Evolutionary conservation across 2,113 vertebrate genomes (phyloP).

Genomic region (Hydrochoerus hydrochaeris): DNA sequence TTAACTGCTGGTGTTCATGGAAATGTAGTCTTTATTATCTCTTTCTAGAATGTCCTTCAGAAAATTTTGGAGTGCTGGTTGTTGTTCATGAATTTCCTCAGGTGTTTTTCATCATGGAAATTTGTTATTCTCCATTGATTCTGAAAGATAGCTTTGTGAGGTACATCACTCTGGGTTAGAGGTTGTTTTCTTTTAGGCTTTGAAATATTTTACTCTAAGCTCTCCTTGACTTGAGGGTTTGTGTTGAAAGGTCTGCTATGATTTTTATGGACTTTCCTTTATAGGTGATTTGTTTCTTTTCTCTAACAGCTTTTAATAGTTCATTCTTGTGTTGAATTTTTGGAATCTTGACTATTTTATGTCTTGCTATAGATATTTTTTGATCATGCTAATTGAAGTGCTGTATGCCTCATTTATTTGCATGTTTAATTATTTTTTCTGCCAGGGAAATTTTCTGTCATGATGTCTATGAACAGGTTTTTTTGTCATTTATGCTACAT

Average conservation of each 20-base stretch:
- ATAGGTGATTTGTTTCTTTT: neutral
- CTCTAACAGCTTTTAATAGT: neutral
- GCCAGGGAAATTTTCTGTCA: neutral
- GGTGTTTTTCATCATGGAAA: neutral
- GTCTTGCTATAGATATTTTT: neutral
- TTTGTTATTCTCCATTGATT: neutral
- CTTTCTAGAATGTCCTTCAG: too few species aligned
- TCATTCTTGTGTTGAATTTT: neutral
- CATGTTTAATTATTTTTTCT: neutral
- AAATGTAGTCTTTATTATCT: neutral
- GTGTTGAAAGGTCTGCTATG: neutral
- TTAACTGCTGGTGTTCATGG: neutral
- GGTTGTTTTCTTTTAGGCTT: neutral
- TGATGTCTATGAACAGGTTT: neutral
- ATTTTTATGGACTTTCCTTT: neutral
- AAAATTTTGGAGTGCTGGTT: neutral
- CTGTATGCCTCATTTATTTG: neutral
- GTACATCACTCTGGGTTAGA: neutral
- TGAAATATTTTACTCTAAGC: neutral
- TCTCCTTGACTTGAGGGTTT: neutral
- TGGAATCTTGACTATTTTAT: neutral
- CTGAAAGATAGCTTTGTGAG: neutral
- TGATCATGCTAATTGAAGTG: neutral
- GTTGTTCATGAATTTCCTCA: neutral
- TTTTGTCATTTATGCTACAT: neutral